Evolutionary conservation across 1,140 invertebrate species (phyloP).

Genomic region (Cotesia typhae): DNA sequence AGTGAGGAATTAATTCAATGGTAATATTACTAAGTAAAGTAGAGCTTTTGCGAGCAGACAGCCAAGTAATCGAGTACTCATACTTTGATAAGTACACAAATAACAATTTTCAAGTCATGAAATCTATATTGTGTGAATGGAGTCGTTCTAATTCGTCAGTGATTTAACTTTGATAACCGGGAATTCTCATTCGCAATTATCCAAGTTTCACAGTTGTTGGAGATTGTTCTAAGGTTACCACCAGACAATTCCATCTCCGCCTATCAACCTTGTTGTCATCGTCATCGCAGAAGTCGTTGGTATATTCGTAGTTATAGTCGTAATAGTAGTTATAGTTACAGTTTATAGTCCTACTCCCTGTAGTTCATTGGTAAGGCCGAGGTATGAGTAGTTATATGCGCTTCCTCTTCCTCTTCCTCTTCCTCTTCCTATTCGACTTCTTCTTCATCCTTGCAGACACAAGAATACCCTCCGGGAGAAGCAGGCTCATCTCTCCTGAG

Average conservation of each 20-base stretch:
- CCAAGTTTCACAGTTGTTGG: conserved; percentile 41
- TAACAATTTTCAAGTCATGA: neutral
- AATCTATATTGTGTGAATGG: conserved; percentile 6
- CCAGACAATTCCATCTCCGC: conserved; percentile 47
- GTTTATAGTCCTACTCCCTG: neutral
- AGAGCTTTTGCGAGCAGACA: neutral
- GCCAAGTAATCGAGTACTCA: conserved; percentile 1
- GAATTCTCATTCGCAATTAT: conserved; percentile 42
- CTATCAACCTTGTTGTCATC: conserved; percentile 34
- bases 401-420: too few relatives aligned
- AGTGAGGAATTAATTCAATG: too few relatives aligned
- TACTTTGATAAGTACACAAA: neutral
- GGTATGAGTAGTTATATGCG: neutral
- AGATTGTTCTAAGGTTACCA: conserved; percentile 49
- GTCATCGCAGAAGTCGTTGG: too few relatives aligned
- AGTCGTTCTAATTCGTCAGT: conserved; percentile 16
- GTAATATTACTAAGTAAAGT: too few relatives aligned
- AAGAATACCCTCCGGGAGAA: conserved; percentile 34
- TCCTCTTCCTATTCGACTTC: too few relatives aligned
- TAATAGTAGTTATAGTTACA: too few relatives aligned
- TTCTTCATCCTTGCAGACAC: conserved; percentile 43
- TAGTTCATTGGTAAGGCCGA: neutral
- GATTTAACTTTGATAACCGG: conserved; percentile 19
- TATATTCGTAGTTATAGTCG: too few relatives aligned
- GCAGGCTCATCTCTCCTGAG: conserved; percentile 40